A percentile compares a stretch with the other conserved stretches of the same genome.
These are phyloP conservation scores for Pitta sordida DNA, from an alignment of 2,113 vertebrate species.

Conservation along the genomic window DNA sequence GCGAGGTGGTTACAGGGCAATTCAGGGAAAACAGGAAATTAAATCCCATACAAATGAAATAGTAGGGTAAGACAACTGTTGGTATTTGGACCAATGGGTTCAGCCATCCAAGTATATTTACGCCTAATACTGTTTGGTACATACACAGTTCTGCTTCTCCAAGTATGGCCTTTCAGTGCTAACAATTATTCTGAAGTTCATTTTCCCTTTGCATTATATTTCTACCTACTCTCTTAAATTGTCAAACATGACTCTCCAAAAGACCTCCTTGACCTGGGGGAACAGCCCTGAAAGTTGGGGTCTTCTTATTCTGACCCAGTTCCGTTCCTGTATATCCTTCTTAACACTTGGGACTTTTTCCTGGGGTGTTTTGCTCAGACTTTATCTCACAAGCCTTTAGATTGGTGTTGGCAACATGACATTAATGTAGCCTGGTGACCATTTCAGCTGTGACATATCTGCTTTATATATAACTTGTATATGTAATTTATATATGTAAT, in stretches of 20 bases:
- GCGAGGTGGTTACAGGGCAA: neutral
- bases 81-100: neutral
- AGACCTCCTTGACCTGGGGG: neutral
- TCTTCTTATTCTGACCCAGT: neutral
- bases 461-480: no score
- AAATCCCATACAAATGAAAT: neutral
- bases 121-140: neutral
- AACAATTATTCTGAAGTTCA: neutral
- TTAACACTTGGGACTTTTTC: neutral
- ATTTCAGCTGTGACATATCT: neutral
- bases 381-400: neutral
- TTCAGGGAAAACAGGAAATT: neutral
- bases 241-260: neutral
- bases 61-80: rapidly evolving
- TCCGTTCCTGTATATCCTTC: neutral
- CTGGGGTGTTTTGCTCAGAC: neutral
- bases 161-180: neutral
- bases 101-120: neutral
- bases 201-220: neutral
- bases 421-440: neutral
- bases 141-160: neutral
- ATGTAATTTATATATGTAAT: no score
- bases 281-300: neutral
- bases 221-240: neutral
- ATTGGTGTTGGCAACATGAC: neutral